Conservation (phyloP, 2,888 invertebrate genomes). For the Plebejus argus region DNA sequence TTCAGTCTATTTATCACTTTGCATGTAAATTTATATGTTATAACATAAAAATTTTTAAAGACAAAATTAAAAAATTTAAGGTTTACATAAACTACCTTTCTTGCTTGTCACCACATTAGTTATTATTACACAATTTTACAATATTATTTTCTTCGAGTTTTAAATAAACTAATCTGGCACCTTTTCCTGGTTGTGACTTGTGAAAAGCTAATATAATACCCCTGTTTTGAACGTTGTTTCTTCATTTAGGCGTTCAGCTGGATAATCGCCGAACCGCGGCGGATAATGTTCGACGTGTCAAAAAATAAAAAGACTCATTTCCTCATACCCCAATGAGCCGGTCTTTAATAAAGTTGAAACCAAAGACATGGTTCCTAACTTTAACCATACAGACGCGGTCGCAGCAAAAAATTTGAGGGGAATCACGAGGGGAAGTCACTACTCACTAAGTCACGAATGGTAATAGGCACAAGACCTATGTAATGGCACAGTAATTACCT, state of each 20-base stretch:
- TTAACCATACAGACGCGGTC: neutral
- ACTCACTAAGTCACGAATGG: too few species aligned
- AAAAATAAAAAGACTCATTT: neutral
- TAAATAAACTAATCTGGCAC: neutral
- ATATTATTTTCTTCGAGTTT: neutral
- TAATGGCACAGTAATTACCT: too few species aligned
- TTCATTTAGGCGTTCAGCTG: neutral
- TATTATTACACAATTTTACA: neutral
- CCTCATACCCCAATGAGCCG: neutral
- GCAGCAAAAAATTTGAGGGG: too few species aligned
- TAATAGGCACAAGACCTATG: too few species aligned
- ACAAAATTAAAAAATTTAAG: neutral
- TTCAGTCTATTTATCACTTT: too few species aligned
- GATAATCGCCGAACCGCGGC: neutral
- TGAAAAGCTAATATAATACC: neutral
- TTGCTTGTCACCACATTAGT: neutral
- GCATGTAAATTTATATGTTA: too few species aligned
- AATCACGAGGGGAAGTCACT: too few species aligned
- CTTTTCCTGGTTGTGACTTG: neutral
- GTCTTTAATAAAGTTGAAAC: neutral
- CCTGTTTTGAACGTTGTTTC: neutral
- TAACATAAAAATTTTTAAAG: too few species aligned
- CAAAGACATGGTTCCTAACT: neutral
- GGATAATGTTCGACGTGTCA: constrained; percentile 5
- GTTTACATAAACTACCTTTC: neutral